Evolutionary conservation across 2,888 invertebrate genomes (phyloP), one percentile per base, ranked within the genome.

Genomic region (Tipula vernalis): DNA sequence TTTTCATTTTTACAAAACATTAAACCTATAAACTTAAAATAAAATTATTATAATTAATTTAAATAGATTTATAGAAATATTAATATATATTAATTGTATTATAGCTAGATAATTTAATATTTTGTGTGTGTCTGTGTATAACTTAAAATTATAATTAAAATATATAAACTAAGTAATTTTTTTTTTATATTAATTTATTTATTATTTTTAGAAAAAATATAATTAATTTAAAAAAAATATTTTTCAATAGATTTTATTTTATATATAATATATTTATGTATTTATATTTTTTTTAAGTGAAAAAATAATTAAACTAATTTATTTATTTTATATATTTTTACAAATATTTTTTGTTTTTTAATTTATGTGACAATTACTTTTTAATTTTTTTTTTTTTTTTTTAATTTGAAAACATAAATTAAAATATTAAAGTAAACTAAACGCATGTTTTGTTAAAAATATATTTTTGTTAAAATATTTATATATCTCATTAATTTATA

Each of bases 271-370:
- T 71, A 71, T 71, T 28, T 71, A 28, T 28, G 28, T 28, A 71
- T 71, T 28, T 71, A 71, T 71, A 18, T 28, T 71, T 28, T 71
- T 71, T 28, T 71, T 71, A 28, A 71, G 71, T 71, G 71, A 28
- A 71, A 71, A 71, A 71, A 71, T 71, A 71, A 71, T 71, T 71
- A 71, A 71, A 71, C 71, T 71, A 71, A 71, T 71, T 71, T 71
- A 71, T 71, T 28, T 28, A 28, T 71, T 71, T 44, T 51, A 39
- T 51, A 28, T 71, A 28, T 51, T 71, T 71, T 71, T 71, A 71
- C 28, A 71, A 71, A 3, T 71, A 71, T 28, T 28, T 28, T 28
- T 28, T 28, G 28, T 28, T 28, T 28, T 28, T 71, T 28, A 39
- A 39, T 71, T 71, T 71, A 28, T 71, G 71, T 71, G 71, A 71